Evolutionary conservation across 1,140 invertebrate genomes (phyloP).

Genomic region (Drosophila varians): DNA sequence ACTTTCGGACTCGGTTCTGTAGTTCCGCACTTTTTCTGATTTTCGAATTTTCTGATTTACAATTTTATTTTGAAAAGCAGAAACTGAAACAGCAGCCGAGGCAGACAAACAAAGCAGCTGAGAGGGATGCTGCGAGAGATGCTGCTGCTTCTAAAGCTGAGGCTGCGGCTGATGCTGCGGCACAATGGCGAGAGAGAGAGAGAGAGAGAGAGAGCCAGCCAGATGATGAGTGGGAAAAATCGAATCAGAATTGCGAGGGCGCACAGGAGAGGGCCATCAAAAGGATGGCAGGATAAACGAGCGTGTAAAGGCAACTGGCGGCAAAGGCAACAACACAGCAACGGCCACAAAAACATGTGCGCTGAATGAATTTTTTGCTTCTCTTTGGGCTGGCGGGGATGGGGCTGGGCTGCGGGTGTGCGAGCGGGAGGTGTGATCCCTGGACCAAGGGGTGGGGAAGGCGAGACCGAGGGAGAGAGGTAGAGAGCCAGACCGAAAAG

Average conservation of each 20-base stretch:
- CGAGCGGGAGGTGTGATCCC: not conserved
- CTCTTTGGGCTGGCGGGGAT: conserved; percentile 25
- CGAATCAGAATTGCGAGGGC: conserved; percentile 68
- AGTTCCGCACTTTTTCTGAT: conserved; percentile 39
- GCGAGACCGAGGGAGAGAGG: too few relatives aligned
- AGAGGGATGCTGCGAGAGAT: conserved; percentile 3
- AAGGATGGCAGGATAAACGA: conserved; percentile 75
- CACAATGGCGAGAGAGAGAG: not conserved
- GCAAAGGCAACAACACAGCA: conserved; percentile 50
- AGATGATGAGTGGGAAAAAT: conserved; percentile 59
- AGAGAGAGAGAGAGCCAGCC: conserved; percentile 22
- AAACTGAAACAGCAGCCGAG: not conserved
- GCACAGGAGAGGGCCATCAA: conserved; percentile 34
- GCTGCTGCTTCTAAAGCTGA: too few relatives aligned
- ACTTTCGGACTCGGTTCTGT: conserved; percentile 16
- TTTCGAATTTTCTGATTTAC: conserved; percentile 29
- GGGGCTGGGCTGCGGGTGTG: conserved; percentile 32
- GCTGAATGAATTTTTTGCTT: conserved; percentile 46
- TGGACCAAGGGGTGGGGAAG: conserved; percentile 16
- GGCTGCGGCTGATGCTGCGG: not conserved
- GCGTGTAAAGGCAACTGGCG: conserved; percentile 27
- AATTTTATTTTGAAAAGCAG: conserved; percentile 35
- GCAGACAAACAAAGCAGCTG: conserved; percentile 46
- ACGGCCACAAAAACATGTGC: conserved; percentile 68
- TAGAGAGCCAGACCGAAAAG: conserved; percentile 27